phyloP scores from a whole-genome alignment of 2,888 invertebrate species.

The Drosophila austrosaltans region DNA sequence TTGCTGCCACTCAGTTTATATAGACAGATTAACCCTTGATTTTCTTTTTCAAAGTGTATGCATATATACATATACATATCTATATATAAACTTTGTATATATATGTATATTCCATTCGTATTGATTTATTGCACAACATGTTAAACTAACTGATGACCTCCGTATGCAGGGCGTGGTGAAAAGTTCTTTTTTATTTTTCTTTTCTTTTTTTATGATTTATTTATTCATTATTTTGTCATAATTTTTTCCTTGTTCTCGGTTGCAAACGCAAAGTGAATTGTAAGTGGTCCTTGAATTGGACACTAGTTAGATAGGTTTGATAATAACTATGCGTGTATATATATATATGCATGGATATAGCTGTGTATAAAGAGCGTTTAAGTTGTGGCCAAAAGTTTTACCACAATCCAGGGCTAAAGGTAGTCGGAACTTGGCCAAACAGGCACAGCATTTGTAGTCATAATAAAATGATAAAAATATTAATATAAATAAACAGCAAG shows the following conservation, averaged over 20 bases:
- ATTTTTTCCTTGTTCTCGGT: constrained; percentile 20
- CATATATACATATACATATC: too few relatives aligned
- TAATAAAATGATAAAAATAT: constrained; percentile 72
- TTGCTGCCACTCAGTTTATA: not conserved
- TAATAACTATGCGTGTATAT: constrained; percentile 12
- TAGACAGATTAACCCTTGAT: not conserved
- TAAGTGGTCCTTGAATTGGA: constrained; percentile 52
- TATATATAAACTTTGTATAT: not conserved
- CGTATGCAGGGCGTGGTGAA: constrained; percentile 31
- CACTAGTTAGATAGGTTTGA: constrained; percentile 50
- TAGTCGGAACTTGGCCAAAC: constrained; percentile 25
- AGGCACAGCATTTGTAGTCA: constrained; percentile 42
- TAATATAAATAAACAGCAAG: constrained; percentile 68
- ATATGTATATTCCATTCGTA: constrained; percentile 28
- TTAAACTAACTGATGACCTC: constrained; percentile 36
- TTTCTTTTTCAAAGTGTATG: too few relatives aligned
- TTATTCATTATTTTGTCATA: constrained; percentile 59
- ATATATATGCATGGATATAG: not conserved
- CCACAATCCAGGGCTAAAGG: constrained; percentile 59
- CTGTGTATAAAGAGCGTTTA: constrained; percentile 43
- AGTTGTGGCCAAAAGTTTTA: constrained; percentile 58
- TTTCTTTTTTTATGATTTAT: constrained; percentile 54
- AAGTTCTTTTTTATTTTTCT: constrained; percentile 49
- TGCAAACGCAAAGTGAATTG: constrained; percentile 57
- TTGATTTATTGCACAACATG: constrained; percentile 52